A percentile compares a stretch with the other conserved stretches of the same genome.
Evolutionary conservation across 2,113 vertebrate species (phyloP).

Genomic region (Scatophagus argus): DNA sequence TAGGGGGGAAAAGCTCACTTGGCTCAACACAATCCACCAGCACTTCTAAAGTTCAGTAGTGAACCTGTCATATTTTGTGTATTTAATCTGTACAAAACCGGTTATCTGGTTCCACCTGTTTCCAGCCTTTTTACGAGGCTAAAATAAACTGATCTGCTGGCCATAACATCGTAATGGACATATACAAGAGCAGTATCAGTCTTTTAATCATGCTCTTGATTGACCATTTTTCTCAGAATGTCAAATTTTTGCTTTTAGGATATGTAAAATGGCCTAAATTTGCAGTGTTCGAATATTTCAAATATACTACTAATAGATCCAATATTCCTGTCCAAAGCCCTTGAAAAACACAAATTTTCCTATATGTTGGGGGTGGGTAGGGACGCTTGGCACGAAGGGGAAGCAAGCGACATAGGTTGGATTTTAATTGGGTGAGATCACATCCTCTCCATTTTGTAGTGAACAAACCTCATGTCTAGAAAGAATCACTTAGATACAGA

Average conservation of each 20-base stretch:
- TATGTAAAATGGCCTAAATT: neutral
- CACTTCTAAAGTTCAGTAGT: neutral
- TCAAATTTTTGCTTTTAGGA: neutral
- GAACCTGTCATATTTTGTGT: neutral
- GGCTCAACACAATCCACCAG: too few species aligned
- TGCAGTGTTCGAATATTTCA: too few species aligned
- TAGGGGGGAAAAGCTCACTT: neutral
- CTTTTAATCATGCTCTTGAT: too few species aligned
- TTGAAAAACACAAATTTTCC: neutral
- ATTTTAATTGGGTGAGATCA: slow-evolving; percentile 91
- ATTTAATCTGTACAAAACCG: too few species aligned
- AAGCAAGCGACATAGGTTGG: slow-evolving; percentile 86
- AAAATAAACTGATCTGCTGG: neutral
- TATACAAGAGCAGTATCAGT: neutral
- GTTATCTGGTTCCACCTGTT: too few species aligned
- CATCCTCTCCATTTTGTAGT: slow-evolving; percentile 85
- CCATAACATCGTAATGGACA: neutral
- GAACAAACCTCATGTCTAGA: slow-evolving; percentile 76
- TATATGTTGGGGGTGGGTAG: slow-evolving; percentile 19
- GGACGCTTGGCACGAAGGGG: slow-evolving; percentile 71
- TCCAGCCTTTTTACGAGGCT: neutral
- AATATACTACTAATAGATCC: neutral
- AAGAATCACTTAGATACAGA: slow-evolving; percentile 63
- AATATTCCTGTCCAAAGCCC: neutral
- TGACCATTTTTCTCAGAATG: too few species aligned